These are phyloP conservation scores for Myocastor coypus DNA, from an alignment of 2,113 vertebrate genomes.

Conservation along the genomic window DNA sequence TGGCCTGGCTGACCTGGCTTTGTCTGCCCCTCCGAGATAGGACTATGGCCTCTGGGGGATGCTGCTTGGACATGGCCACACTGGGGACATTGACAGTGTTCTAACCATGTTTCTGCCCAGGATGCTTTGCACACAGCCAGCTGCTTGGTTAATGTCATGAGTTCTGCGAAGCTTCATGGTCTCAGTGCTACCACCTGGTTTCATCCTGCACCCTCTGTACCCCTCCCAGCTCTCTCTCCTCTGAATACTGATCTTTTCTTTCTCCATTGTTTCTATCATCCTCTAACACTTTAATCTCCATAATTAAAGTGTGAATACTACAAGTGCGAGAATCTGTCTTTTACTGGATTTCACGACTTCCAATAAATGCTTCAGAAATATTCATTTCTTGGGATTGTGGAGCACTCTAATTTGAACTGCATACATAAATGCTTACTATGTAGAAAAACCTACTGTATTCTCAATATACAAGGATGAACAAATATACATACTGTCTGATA, in stretches of 20 bases:
- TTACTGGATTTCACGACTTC: not conserved
- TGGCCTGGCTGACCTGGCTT: not conserved
- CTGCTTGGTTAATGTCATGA: not conserved
- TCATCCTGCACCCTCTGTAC: not conserved
- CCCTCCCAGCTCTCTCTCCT: not conserved
- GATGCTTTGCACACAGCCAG: not conserved
- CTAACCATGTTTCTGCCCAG: not conserved
- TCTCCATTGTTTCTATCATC: not conserved
- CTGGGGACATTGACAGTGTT: not conserved
- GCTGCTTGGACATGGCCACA: not conserved
- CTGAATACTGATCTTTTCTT: not conserved
- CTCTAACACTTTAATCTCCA: not conserved
- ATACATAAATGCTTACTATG: not conserved
- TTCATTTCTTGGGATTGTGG: not conserved
- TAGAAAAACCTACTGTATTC: not conserved
- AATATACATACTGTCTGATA: not conserved
- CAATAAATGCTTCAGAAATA: slow-evolving; percentile 16
- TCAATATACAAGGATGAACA: not conserved
- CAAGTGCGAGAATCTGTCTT: not conserved
- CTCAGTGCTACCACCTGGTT: not conserved
- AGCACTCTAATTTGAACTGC: not conserved
- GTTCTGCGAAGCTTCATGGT: not conserved
- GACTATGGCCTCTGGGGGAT: not conserved
- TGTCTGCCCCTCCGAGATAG: too few species aligned
- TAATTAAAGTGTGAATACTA: slow-evolving; percentile 3